Evolutionary conservation across 2,888 invertebrate species (phyloP), one percentile per base, ranked within the genome.

Genomic region (Arenicola marina): DNA sequence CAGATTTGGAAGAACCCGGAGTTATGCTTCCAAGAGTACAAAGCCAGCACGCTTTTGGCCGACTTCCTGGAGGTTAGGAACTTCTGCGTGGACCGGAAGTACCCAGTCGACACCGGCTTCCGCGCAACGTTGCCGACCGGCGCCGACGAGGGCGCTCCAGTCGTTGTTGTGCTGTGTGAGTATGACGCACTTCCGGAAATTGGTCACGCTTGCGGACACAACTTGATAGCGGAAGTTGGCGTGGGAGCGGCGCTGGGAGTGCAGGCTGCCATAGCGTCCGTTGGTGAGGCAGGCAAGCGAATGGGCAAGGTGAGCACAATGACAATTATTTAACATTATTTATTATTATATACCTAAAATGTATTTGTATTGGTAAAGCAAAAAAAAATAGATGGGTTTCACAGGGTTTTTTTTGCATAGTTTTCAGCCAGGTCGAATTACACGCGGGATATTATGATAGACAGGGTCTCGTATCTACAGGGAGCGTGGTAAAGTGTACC

Each of bases 121-220:
- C 29, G 53, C 7, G 29, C 31, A 4, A 24, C 32, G 11, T 32
- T 18, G 7, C 31, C 31, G 4, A 24, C 11, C 7, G 48, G 26
- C 7, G 7, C 15, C 24, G 7, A 48, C 48, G 32, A 11, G 29
- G 24, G 32, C 15, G 15, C 4, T 18, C 79, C 80, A 2, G 71
- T 77, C 56, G 63, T 83, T 11, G 78, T 76, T 7, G 72, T 82
- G 18, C 59, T 83, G 26, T 82, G 82, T 67, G 83, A 83, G 65
- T 83, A 83, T 65, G 83, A 83, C 46, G 65, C 67, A 21, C 60
- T 67, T 18, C 67, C 67, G 2, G 65, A 56, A 11, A 62, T 67
- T 11, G 67, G 69, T 15, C 69, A 69, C 32, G 69, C 67, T 15
- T 69, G 69, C 33, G 69, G 69, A 7, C 69, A 69, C 45, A 67